Evolutionary conservation across 2,888 invertebrate genomes (phyloP).

Genomic region (Synergus itoensis): DNA sequence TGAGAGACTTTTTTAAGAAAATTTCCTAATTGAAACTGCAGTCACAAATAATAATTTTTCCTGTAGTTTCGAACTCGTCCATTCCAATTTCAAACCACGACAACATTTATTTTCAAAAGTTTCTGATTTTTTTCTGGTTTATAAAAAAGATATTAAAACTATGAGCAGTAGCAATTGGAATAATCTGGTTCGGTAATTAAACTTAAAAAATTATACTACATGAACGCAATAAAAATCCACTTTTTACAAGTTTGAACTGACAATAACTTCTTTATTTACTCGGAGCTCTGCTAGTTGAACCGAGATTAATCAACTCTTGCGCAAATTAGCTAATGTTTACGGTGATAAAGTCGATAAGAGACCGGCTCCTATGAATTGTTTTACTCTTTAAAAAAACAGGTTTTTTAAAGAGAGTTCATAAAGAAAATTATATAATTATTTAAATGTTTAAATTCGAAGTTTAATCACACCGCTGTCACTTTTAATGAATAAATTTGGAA

Average conservation of each 20-base stretch:
- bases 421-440: too few relatives aligned
- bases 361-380: neutral
- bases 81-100: neutral
- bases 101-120: neutral
- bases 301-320: slow-evolving; percentile 26
- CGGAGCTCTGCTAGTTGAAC: slow-evolving; percentile 15
- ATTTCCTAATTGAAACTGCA: neutral
- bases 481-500: neutral
- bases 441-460: too few relatives aligned
- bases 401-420: neutral
- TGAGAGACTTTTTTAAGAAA: neutral
- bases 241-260: slow-evolving; percentile 9
- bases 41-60: neutral
- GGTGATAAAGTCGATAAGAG: slow-evolving; percentile 17
- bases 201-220: neutral
- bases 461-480: neutral
- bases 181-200: neutral
- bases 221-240: neutral
- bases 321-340: slow-evolving; percentile 28
- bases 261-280: slow-evolving; percentile 19
- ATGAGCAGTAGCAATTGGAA: neutral
- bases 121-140: neutral
- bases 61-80: neutral
- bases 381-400: neutral
- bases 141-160: neutral